Evolutionary conservation across 2,113 vertebrate genomes (phyloP).

Genomic region (Cavia aperea): DNA sequence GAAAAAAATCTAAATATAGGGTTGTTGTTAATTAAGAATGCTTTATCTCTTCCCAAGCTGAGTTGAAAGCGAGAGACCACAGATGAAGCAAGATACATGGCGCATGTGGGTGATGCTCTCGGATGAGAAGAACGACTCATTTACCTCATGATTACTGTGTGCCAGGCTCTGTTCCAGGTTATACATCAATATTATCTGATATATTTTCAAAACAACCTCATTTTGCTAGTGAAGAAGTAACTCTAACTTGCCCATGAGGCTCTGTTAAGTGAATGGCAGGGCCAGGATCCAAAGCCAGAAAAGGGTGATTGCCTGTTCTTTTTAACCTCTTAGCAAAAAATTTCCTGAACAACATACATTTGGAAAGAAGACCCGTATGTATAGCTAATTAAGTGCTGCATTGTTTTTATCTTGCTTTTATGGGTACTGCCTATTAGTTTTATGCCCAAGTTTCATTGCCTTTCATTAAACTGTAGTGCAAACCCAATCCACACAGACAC

Average conservation of each 20-base stretch:
- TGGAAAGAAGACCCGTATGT: slow-evolving; percentile 1
- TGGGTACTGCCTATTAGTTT: slow-evolving; percentile 32
- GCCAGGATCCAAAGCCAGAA: background rate
- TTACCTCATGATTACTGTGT: background rate
- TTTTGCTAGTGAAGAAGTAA: background rate
- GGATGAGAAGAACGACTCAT: background rate
- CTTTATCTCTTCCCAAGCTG: background rate
- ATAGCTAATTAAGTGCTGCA: slow-evolving; percentile 1
- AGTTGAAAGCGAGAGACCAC: background rate
- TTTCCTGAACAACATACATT: background rate
- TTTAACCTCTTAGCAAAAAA: background rate
- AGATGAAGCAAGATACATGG: background rate
- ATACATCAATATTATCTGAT: background rate
- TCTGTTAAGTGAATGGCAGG: background rate
- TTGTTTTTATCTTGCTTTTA: slow-evolving; percentile 42
- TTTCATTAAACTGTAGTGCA: slow-evolving; percentile 32
- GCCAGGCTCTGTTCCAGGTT: background rate
- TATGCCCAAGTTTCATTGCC: slow-evolving; percentile 17
- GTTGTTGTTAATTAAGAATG: slow-evolving; percentile 20
- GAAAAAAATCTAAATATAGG: slow-evolving; percentile 25
- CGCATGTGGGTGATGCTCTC: background rate
- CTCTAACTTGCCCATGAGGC: background rate
- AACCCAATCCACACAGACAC: background rate
- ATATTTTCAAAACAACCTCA: background rate
- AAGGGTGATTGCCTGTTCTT: background rate